Evolutionary conservation across 2,113 vertebrate species (phyloP), one percentile per base, ranked within the genome.

Genomic region (Pogonocichla stellata): DNA sequence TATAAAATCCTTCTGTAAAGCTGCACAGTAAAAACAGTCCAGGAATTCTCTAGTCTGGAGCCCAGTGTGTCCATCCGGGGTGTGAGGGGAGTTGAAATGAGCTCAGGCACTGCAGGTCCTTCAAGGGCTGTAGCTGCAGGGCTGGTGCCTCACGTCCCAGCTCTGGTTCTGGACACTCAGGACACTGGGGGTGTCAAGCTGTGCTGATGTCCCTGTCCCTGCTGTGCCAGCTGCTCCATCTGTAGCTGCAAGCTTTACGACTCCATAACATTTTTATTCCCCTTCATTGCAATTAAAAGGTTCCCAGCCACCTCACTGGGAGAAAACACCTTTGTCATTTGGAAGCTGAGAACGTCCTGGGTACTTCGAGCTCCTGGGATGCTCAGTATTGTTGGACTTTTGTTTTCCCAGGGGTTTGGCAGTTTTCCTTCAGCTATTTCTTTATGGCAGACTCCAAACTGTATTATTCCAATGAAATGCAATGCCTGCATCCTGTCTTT

Each of bases 11-110:
- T 74, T 57, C 53, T 65, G 19, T 51, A 51, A 45, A 36, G 23
- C 7, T 40, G 67, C 9, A 25, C 2, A 12, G 8, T 57, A 5
- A 66, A 43, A 78, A 23, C 19, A 29, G 4, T 8, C 1, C 0
- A 19, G n/a, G n/a, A 22, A 24, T 9, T 10, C 15, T 38, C 20
- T 8, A 3, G 4, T 34, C 10, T 8, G 2, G 73, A 62, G 38
- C 51, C 26, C 47, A 31, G 10, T 5, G 24, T 36, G 33, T 6
- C 25, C 53, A 13, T 5, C 19, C 6, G 4, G 47, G 22, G 4
- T 33, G 29, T 17, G 57, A 78, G 29, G 14, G 24, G 23, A 38
- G 10, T 8, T 13, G 12, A 36, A 45, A 33, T 5, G 10, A 28
- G 19, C 12, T 53, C 17, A 34, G 10, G 19, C 42, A 8, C 51